Percentiles rank a stretch among this genome's conserved stretches.
Conservation (phyloP, 2,113 vertebrate genomes). For the Callionymus lyra region DNA sequence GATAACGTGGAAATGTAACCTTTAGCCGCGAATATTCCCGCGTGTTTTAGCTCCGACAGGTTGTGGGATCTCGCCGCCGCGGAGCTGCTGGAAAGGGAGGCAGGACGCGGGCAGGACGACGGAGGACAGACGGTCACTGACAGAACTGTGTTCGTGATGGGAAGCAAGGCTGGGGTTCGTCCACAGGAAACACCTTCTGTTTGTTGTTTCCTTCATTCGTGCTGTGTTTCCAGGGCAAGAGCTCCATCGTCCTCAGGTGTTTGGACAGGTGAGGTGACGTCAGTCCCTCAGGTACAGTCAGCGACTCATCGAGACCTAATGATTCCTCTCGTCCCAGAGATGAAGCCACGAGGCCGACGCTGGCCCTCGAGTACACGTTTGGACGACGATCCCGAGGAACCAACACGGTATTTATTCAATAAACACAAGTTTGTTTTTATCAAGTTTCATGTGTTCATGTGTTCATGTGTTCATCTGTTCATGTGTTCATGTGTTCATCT, state of each 20-base stretch:
- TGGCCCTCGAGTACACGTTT: conserved; percentile 91
- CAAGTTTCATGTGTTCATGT: background rate
- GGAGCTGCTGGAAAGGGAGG: conserved; percentile 69
- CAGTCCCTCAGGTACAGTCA: too few relatives aligned
- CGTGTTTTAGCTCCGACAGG: conserved; percentile 65
- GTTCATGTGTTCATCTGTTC: too few relatives aligned
- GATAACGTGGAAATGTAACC: background rate
- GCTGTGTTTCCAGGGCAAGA: conserved; percentile 73
- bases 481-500: too few relatives aligned
- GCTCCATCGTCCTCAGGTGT: conserved; percentile 83
- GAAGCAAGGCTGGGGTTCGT: conserved; percentile 82
- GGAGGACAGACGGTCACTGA: conserved; percentile 57
- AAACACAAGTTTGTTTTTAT: too few relatives aligned
- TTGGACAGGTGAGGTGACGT: conserved; percentile 81
- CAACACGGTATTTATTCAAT: conserved; percentile 70
- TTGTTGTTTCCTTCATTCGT: background rate
- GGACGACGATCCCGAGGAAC: conserved; percentile 82
- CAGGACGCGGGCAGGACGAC: conserved; percentile 21
- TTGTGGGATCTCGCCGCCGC: conserved; percentile 85
- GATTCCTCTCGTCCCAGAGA: conserved; percentile 64
- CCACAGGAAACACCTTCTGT: background rate
- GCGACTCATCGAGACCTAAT: too few relatives aligned
- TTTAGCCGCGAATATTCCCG: background rate
- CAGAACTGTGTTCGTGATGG: conserved; percentile 81
- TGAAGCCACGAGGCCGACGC: conserved; percentile 82